These are phyloP conservation scores for Ephydatia muelleri DNA, from an alignment of 37 sponge, comb jelly and placozoan genomes.

Conservation along the genomic window DNA sequence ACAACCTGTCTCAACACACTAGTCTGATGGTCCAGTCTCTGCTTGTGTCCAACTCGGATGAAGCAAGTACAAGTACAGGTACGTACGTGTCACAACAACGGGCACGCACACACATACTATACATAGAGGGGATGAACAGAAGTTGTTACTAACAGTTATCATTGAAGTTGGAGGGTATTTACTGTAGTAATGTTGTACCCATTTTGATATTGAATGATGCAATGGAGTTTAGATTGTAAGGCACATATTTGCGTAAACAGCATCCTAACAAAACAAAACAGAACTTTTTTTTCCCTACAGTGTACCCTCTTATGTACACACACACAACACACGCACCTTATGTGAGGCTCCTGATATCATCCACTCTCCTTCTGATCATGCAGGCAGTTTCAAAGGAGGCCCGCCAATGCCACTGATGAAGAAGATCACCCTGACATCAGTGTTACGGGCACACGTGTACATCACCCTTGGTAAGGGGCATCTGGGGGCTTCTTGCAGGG, in stretches of 20 bases:
- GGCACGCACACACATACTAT: no score
- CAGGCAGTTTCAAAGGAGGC: neutral
- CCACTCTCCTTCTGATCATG: neutral
- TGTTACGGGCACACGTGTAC: constrained; percentile 61
- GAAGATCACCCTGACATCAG: constrained; percentile 32
- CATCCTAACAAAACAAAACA: no score
- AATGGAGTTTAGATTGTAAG: no score
- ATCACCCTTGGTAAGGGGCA: constrained; percentile 73
- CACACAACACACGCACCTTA: neutral
- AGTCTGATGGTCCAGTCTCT: constrained; percentile 61
- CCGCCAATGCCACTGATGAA: constrained; percentile 22
- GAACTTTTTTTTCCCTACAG: no score
- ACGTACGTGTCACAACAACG: neutral
- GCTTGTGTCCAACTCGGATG: constrained; percentile 45
- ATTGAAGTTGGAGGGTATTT: no score
- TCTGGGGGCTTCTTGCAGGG: no score
- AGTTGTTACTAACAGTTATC: no score
- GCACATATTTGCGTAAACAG: no score
- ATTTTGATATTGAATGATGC: no score
- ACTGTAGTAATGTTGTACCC: no score
- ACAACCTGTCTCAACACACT: constrained; percentile 53
- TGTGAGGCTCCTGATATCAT: neutral
- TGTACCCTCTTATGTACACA: neutral
- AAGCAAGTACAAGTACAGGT: neutral
- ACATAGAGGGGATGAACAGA: no score